phyloP scores from a whole-genome alignment of 2,113 vertebrate genomes.

The Ancistrus triradiatus region DNA sequence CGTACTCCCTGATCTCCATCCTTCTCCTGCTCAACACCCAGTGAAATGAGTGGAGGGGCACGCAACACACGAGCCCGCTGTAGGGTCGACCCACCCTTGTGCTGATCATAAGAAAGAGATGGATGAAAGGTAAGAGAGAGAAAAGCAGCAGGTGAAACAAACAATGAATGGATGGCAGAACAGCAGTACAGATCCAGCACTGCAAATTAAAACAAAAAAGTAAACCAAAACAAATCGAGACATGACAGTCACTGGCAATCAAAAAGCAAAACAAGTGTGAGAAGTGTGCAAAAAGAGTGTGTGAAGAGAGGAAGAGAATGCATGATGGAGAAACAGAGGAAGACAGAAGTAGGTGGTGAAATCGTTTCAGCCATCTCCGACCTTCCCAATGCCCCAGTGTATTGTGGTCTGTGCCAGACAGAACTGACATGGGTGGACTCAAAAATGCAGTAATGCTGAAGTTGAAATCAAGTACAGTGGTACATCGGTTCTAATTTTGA shows the following conservation, averaged over 20 bases:
- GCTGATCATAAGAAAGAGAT: slow-evolving; percentile 59
- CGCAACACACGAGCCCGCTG: slow-evolving; percentile 57
- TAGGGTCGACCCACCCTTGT: slow-evolving; percentile 57
- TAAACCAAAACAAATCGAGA: neutral
- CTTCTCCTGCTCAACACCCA: slow-evolving; percentile 65
- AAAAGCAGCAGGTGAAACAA: neutral
- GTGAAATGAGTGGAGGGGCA: slow-evolving; percentile 69
- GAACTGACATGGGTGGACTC: neutral
- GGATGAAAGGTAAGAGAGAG: slow-evolving; percentile 15
- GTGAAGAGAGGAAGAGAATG: no score
- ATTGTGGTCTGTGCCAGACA: neutral
- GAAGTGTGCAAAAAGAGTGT: no score
- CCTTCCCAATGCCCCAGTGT: neutral
- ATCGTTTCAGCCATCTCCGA: neutral
- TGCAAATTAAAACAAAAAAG: neutral
- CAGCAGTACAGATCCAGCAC: neutral
- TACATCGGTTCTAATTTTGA: no score
- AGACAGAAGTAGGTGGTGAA: neutral
- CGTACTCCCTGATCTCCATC: slow-evolving; percentile 76
- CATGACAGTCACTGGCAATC: neutral
- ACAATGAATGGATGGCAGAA: neutral
- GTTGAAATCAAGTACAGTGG: no score
- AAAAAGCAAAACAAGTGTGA: neutral
- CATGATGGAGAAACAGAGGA: neutral
- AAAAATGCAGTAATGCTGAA: neutral